Evolutionary conservation across 2,888 invertebrate genomes (phyloP).

Genomic region (Heliconius ethilla): DNA sequence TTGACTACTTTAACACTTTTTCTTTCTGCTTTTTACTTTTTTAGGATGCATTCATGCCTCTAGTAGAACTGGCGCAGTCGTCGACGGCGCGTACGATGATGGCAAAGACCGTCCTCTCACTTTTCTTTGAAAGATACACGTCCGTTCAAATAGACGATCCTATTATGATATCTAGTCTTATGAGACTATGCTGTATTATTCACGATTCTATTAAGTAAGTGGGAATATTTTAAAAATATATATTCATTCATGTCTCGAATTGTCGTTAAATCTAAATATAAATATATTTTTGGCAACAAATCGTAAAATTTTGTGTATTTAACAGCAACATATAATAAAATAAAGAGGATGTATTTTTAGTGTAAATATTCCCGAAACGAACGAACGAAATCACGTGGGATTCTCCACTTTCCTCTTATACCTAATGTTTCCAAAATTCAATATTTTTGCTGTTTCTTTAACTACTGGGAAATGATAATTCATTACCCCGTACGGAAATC

Average conservation of each 20-base stretch:
- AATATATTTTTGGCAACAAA: too few species aligned
- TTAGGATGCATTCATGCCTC: constrained; percentile 94
- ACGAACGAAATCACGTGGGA: too few species aligned
- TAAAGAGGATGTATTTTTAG: too few species aligned
- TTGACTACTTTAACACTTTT: neutral
- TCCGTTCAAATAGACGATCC: constrained; percentile 86
- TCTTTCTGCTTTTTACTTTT: neutral
- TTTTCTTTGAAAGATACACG: constrained; percentile 77
- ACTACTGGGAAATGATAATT: too few species aligned
- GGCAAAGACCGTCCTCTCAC: constrained; percentile 90
- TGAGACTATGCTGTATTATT: constrained; percentile 93
- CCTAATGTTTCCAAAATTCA: too few species aligned
- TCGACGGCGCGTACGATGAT: constrained; percentile 91
- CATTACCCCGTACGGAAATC: neutral
- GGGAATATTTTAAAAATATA: constrained; percentile 10
- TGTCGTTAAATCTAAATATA: neutral
- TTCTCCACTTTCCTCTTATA: too few species aligned
- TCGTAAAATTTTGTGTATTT: neutral
- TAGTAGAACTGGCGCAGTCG: constrained; percentile 94
- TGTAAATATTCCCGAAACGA: too few species aligned
- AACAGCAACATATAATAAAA: neutral
- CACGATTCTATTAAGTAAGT: constrained; percentile 95
- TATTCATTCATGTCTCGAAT: neutral
- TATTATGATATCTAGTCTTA: constrained; percentile 92
- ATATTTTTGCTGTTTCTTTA: too few species aligned